Evolutionary conservation across 2,888 invertebrate species (phyloP).

Genomic region (Nudaria mundana): DNA sequence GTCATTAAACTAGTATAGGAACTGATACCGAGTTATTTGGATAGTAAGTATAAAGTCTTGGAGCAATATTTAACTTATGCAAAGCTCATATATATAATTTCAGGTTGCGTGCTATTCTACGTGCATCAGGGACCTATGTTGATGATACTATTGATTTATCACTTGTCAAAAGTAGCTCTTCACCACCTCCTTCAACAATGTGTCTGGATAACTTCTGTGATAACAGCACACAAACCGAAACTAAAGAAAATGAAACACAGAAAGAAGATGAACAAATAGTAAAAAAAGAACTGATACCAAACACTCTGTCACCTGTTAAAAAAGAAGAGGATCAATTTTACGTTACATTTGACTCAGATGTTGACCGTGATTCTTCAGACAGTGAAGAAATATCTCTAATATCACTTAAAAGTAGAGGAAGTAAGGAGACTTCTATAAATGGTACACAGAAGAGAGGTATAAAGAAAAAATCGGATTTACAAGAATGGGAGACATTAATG

Average conservation of each 20-base stretch:
- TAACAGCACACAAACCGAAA: constrained; percentile 58
- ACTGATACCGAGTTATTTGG: neutral
- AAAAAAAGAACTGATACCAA: constrained; percentile 48
- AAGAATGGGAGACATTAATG: constrained; percentile 41
- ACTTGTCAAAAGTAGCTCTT: constrained; percentile 41
- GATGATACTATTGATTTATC: constrained; percentile 48
- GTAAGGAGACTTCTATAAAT: constrained; percentile 35
- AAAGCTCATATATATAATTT: constrained; percentile 28
- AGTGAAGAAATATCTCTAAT: constrained; percentile 61
- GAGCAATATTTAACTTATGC: no score
- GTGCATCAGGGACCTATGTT: constrained; percentile 25
- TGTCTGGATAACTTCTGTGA: constrained; percentile 21
- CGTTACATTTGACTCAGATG: constrained; percentile 24
- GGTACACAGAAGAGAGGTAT: constrained; percentile 33
- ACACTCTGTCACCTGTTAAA: constrained; percentile 41
- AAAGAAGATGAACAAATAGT: constrained; percentile 26
- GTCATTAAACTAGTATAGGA: neutral
- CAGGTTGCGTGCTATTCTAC: constrained; percentile 46
- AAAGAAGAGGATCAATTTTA: constrained; percentile 36
- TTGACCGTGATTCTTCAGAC: constrained; percentile 44
- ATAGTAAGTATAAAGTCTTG: neutral
- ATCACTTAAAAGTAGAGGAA: constrained; percentile 51
- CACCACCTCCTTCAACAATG: constrained; percentile 22
- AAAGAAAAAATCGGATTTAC: constrained; percentile 40
- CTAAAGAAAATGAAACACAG: neutral